phyloP scores from a whole-genome alignment of 2,113 vertebrate species.

The Capreolus pygargus region DNA sequence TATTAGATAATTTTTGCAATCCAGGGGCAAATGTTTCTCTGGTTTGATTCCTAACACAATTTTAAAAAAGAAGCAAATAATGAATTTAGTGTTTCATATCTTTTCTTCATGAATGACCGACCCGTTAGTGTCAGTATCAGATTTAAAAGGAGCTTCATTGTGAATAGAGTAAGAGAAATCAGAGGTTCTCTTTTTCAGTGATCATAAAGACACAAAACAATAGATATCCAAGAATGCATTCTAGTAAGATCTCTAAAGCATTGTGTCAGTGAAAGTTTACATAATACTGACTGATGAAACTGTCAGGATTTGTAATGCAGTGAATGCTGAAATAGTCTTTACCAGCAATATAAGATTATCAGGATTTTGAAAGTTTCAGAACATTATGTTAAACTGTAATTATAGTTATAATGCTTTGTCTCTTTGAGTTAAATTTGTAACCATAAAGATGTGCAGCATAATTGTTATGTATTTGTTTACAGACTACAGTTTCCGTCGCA shows the following conservation, averaged over 20 bases:
- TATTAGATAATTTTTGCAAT: slow-evolving; percentile 63
- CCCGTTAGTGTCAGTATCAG: slow-evolving; percentile 10
- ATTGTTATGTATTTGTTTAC: slow-evolving; percentile 70
- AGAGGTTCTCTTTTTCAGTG: slow-evolving; percentile 55
- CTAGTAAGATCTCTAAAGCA: slow-evolving; percentile 37
- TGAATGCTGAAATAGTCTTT: slow-evolving; percentile 7
- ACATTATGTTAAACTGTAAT: slow-evolving; percentile 71
- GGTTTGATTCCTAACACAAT: slow-evolving; percentile 47
- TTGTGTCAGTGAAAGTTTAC: background rate
- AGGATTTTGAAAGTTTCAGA: slow-evolving; percentile 55
- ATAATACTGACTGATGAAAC: background rate
- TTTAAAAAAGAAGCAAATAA: slow-evolving; percentile 49
- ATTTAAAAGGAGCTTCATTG: slow-evolving; percentile 53
- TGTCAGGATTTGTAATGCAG: slow-evolving; percentile 28
- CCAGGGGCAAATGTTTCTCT: slow-evolving; percentile 40
- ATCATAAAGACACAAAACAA: background rate
- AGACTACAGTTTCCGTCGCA: slow-evolving; percentile 67
- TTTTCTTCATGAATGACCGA: slow-evolving; percentile 42
- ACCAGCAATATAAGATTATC: slow-evolving; percentile 1
- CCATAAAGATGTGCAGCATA: slow-evolving; percentile 64
- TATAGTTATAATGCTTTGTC: slow-evolving; percentile 61
- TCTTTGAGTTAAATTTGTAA: slow-evolving; percentile 64
- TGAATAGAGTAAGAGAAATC: slow-evolving; percentile 56
- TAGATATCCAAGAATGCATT: background rate
- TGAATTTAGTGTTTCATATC: slow-evolving; percentile 36